Evolutionary conservation across 2,113 vertebrate genomes (phyloP).

Genomic region (Alethe castanea): DNA sequence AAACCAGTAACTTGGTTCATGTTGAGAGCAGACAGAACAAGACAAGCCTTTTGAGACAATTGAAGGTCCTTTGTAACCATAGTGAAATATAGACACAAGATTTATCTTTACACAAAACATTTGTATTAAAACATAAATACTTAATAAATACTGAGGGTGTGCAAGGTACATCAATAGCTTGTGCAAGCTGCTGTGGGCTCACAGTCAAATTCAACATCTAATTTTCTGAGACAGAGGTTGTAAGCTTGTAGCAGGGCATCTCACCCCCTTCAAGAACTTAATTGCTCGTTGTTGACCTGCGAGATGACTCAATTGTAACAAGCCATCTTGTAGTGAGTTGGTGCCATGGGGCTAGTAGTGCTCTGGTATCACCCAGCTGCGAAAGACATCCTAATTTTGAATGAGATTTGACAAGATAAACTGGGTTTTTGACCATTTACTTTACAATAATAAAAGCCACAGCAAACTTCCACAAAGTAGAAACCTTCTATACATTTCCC

Average conservation of each 20-base stretch:
- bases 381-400: background rate
- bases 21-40: background rate
- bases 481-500: background rate
- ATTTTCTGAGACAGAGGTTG: background rate
- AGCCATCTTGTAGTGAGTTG: background rate
- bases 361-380: background rate
- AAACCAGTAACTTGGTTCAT: background rate
- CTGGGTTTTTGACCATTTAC: background rate
- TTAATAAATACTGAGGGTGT: background rate
- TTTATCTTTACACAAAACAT: background rate
- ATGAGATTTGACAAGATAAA: background rate
- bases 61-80: background rate
- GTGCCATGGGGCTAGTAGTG: background rate
- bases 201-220: background rate
- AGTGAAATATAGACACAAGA: background rate
- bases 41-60: background rate
- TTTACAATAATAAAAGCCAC: background rate
- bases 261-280: background rate
- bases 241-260: background rate
- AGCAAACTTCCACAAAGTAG: background rate
- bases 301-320: background rate
- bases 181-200: background rate
- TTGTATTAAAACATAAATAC: background rate
- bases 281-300: background rate
- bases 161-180: background rate